Base-by-base conservation (phyloP, 2,113 vertebrate genomes). In the Pygoscelis antarcticus region DNA sequence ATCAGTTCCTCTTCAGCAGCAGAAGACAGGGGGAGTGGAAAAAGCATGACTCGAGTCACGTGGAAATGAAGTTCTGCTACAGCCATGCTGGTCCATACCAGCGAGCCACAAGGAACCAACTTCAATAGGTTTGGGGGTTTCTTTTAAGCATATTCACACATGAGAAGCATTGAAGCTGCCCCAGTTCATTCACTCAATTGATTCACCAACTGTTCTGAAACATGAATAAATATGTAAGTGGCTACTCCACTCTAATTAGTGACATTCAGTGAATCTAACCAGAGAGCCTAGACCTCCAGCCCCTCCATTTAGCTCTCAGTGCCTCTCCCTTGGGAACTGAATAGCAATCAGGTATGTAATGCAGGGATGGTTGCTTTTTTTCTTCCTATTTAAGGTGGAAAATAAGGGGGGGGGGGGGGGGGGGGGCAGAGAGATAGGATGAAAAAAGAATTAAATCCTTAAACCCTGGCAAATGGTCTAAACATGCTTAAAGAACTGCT, bases 331-430 rank as follows among this genome's bases (percentile, higher is more conserved):
- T 71, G 96, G 95, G 98, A 95, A 66, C 80, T 96, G 93, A 94
- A 97, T 95, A 95, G 92, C 94, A 97, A 97, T 97, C 96, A 95
- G 96, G 87, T 96, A 84, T 19, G 69, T 79, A 95, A 93, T 94
- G 90, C 66, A 95, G 78, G 83, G 64, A 87, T 58, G 65, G 81
- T 52, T 93, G 70, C 71, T 86, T 95, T 95, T 78, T 25, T 6
- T 3, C 55, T 93, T 89, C 38, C 44, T 32, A 90, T 92, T 91
- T 96, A 92, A 64, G 49, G 58, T 84, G 82, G 79, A 93, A 97
- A 86, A 82, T 51, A 64, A 81, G 27, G 27, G 22, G 6, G 29
- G 27, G 16, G 36, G 16, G n/a, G 20, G 23, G 22, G 6, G 29
- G 27, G 16, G 40, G 13, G 38, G 20, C n/a, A 55, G 51, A 36